Evolutionary conservation across 2,113 vertebrate species (phyloP), one percentile per base, ranked within the genome.

Genomic region (Naja naja): DNA sequence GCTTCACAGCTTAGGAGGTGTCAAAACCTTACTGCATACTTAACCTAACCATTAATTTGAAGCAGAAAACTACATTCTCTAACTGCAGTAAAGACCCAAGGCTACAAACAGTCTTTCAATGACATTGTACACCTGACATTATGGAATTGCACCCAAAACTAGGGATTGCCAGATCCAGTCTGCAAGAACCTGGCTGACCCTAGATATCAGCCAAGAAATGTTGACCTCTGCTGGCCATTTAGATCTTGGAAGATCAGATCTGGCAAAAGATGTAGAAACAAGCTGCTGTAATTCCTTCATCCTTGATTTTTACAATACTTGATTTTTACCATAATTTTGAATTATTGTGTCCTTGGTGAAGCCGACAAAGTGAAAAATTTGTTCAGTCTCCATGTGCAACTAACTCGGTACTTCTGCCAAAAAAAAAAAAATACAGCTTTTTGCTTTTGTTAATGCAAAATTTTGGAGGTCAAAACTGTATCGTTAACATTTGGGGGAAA

Each of bases 1-100:
- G 18, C 90, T 92, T 94, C 27, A 0, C 92, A 90, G 90, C 87
- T 95, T 94, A 90, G 43, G 43, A 53, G 87, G 96, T 53, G 4
- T 90, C 92, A 93, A 90, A 95, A 91, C 64, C 89, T 92, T 0
- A 0, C 0, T 0, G 92, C 90, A 94, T 96, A 94, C 96, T 96
- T 95, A 96, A 94, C 7, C 0, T 47, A 91, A 90, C 96, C 95
- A 92, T 92, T 94, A 39, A 90, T 64, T 95, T 94, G 89, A 0
- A 0, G 86, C 0, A 0, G 39, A 64, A 7, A 94, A 93, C 92
- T 89, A 55, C 34, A 89, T 93, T 88, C 86, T 30, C 52, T 92
- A n/a, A 95, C 0, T 58, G 92, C 92, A 94, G 64, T 92, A 92
- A 54, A n/a, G 45, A 91, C 52, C 14, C 0, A 0, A 90, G 93